Conservation (phyloP, 2,113 vertebrate species). For the Ptyas mucosa region DNA sequence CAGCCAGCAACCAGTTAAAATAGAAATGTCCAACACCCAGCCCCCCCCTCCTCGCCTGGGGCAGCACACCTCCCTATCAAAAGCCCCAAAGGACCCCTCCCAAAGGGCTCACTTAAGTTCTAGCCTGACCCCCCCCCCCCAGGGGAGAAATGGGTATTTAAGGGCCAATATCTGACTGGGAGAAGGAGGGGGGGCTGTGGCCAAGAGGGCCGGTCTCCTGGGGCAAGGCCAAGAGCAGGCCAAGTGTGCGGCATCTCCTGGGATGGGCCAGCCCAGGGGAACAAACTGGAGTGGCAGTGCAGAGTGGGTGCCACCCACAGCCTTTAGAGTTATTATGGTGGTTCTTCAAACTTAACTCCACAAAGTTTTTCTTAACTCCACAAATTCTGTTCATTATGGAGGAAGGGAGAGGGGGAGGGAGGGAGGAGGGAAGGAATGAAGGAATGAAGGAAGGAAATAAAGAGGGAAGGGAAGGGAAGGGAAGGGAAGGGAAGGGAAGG, state of each 20-base stretch:
- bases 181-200: background rate
- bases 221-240: no score
- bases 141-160: background rate
- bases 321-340: background rate
- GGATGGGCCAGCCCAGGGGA: background rate
- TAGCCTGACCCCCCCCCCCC: background rate
- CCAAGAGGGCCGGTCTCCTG: background rate
- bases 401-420: no score
- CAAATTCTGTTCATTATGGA: background rate
- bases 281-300: background rate
- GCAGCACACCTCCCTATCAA: background rate
- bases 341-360: background rate
- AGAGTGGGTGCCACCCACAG: background rate
- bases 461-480: background rate
- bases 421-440: no score
- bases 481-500: background rate
- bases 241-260: background rate
- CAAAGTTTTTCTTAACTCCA: no score
- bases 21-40: background rate
- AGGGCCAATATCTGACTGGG: background rate
- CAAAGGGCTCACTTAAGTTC: background rate
- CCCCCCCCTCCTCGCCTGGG: rapidly evolving
- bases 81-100: background rate
- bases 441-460: no score
- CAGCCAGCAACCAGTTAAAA: background rate